A percentile compares a stretch with the other conserved stretches of the same genome.
Evolutionary conservation across 1,140 invertebrate species (phyloP).

Genomic region (Hyles vespertilio): DNA sequence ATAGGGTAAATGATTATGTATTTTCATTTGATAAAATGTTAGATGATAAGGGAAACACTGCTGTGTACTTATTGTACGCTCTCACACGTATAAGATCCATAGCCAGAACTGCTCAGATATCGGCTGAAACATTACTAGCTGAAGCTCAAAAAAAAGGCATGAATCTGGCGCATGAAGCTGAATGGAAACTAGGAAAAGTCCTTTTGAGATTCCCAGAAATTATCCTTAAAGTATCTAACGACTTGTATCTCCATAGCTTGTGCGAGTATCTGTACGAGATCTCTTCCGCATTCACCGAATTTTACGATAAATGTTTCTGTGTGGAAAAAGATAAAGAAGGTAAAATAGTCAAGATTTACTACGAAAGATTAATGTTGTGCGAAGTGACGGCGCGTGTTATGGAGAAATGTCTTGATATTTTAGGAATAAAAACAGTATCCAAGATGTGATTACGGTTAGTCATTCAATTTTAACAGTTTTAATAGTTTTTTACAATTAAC

Average conservation of each 20-base stretch:
- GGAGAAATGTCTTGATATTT: slow-evolving; percentile 90
- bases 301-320: slow-evolving; percentile 99
- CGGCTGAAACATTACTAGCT: slow-evolving; percentile 73
- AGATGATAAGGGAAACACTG: slow-evolving; percentile 99
- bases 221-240: slow-evolving; percentile 87
- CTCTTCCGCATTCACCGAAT: slow-evolving; percentile 94
- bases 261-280: slow-evolving; percentile 98
- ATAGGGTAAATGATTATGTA: slow-evolving; percentile 95
- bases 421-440: slow-evolving; percentile 93
- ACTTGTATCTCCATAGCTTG: slow-evolving; percentile 91
- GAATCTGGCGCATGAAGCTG: slow-evolving; percentile 91
- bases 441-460: slow-evolving; percentile 86
- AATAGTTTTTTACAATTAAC: neutral
- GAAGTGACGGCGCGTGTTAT: slow-evolving; percentile 95
- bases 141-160: slow-evolving; percentile 77
- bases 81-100: slow-evolving; percentile 96
- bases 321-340: slow-evolving; percentile 90
- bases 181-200: slow-evolving; percentile 96
- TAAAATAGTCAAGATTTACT: slow-evolving; percentile 90
- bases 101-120: slow-evolving; percentile 83
- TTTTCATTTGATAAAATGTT: slow-evolving; percentile 99
- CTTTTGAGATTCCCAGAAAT: slow-evolving; percentile 92
- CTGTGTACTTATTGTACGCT: slow-evolving; percentile 97
- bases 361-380: slow-evolving; percentile 91
- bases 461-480: neutral